Percentiles rank a stretch among this genome's conserved stretches.
These are phyloP conservation scores for Miichthys miiuy DNA, from an alignment of 2,797 vertebrate species.

Conservation along the genomic window DNA sequence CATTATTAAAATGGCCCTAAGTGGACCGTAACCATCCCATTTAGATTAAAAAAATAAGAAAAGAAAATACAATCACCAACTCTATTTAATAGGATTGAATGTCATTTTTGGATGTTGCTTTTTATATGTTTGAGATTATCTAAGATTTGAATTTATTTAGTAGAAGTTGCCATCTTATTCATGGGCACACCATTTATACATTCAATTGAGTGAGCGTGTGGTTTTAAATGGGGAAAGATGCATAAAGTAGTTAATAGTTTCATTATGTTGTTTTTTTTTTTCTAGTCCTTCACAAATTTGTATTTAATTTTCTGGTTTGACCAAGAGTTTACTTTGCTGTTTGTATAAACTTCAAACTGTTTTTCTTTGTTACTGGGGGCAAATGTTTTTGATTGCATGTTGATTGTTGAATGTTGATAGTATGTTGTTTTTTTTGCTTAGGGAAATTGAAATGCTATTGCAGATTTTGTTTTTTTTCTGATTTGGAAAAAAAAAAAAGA, in stretches of 20 bases:
- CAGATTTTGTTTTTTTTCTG: slow-evolving; percentile 57
- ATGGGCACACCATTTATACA: slow-evolving; percentile 29
- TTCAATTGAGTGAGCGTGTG: slow-evolving; percentile 34
- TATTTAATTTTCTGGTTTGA: slow-evolving; percentile 69
- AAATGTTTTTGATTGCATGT: slow-evolving; percentile 66
- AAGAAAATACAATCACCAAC: slow-evolving; percentile 59
- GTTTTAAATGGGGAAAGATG: slow-evolving; percentile 19
- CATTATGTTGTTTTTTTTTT: neutral
- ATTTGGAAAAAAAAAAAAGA: slow-evolving; percentile 51
- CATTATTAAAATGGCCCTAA: slow-evolving; percentile 14
- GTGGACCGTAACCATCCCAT: slow-evolving; percentile 29
- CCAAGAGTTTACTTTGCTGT: slow-evolving; percentile 57
- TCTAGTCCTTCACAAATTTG: slow-evolving; percentile 31
- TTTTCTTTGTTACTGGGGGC: slow-evolving; percentile 49
- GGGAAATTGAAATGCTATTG: slow-evolving; percentile 53
- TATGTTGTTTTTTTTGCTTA: slow-evolving; percentile 48
- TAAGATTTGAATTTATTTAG: slow-evolving; percentile 40
- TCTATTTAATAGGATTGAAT: slow-evolving; percentile 43
- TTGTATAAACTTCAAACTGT: slow-evolving; percentile 49
- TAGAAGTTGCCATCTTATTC: slow-evolving; percentile 38
- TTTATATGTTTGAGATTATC: slow-evolving; percentile 59
- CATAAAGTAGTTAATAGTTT: slow-evolving; percentile 37
- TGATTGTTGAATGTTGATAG: slow-evolving; percentile 64
- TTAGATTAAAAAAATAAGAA: neutral
- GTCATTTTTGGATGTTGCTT: slow-evolving; percentile 47